phyloP scores from a whole-genome alignment of 2,113 vertebrate genomes.

The Cheilinus undulatus region DNA sequence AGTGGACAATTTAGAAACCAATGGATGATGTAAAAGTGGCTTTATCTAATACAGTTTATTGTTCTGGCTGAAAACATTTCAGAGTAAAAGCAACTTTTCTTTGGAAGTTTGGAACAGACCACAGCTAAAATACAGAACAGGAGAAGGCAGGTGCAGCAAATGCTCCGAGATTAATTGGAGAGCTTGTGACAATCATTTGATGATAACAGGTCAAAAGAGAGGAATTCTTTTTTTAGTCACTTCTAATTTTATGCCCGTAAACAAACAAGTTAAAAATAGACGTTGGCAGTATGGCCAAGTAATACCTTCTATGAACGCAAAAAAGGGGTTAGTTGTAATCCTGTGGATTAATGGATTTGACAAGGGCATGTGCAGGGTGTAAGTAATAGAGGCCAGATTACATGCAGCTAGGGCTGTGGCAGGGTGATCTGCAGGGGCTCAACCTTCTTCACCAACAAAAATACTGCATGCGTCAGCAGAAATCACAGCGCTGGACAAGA shows the following conservation, averaged over 20 bases:
- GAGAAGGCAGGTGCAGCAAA: not conserved
- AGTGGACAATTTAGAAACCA: too few relatives aligned
- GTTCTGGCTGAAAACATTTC: not conserved
- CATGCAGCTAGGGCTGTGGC: slow-evolving; percentile 63
- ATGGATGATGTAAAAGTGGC: too few relatives aligned
- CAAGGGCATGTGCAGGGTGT: slow-evolving; percentile 68
- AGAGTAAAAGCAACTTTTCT: slow-evolving; percentile 8
- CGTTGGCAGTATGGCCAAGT: slow-evolving; percentile 45
- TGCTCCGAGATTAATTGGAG: slow-evolving; percentile 5
- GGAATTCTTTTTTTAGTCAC: slow-evolving; percentile 17
- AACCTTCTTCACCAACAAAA: slow-evolving; percentile 54
- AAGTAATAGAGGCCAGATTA: slow-evolving; percentile 78
- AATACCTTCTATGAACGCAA: slow-evolving; percentile 77
- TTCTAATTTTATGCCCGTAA: slow-evolving; percentile 60
- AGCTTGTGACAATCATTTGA: slow-evolving; percentile 17
- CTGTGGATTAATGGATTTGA: slow-evolving; percentile 78
- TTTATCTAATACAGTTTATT: not conserved
- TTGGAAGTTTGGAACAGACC: not conserved
- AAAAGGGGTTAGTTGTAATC: slow-evolving; percentile 79
- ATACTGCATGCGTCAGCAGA: slow-evolving; percentile 37
- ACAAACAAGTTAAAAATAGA: slow-evolving; percentile 73
- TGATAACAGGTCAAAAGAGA: slow-evolving; percentile 12
- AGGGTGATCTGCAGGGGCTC: slow-evolving; percentile 49
- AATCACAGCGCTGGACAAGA: slow-evolving; percentile 9
- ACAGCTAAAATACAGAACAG: not conserved